Conservation (phyloP, 2,888 invertebrate genomes). For the Hemithea aestivaria region DNA sequence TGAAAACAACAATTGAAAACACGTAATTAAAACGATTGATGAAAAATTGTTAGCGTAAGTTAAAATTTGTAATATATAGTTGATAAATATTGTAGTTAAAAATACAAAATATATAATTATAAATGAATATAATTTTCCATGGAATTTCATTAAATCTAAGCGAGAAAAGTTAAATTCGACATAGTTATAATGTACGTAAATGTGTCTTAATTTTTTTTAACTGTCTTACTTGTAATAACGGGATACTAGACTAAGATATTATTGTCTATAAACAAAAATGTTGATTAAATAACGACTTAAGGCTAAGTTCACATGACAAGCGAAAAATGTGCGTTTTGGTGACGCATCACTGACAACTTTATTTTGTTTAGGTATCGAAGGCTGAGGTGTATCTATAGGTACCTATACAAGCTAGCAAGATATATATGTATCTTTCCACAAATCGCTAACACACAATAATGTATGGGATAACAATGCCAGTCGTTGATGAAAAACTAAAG, state of each 20-base stretch:
- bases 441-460: no score
- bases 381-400: no score
- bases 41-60: slow-evolving; percentile 67
- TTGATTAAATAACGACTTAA: no score
- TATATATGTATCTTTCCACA: no score
- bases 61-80: slow-evolving; percentile 78
- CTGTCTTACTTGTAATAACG: slow-evolving; percentile 1
- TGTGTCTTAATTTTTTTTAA: slow-evolving; percentile 5
- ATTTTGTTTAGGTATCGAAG: no score
- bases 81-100: slow-evolving; percentile 76
- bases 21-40: slow-evolving; percentile 66
- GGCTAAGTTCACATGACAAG: no score
- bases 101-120: slow-evolving; percentile 77
- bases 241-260: background rate
- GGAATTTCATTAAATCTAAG: slow-evolving; percentile 73
- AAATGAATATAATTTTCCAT: slow-evolving; percentile 78
- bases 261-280: no score
- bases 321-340: no score
- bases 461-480: no score
- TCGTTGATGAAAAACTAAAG: no score
- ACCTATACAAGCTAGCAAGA: no score
- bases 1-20: slow-evolving; percentile 52
- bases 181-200: slow-evolving; percentile 24
- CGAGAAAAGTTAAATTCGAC: slow-evolving; percentile 46
- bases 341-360: no score